These are phyloP conservation scores for Trichosurus vulpecula DNA, from an alignment of 2,797 vertebrate species.

Conservation along the genomic window DNA sequence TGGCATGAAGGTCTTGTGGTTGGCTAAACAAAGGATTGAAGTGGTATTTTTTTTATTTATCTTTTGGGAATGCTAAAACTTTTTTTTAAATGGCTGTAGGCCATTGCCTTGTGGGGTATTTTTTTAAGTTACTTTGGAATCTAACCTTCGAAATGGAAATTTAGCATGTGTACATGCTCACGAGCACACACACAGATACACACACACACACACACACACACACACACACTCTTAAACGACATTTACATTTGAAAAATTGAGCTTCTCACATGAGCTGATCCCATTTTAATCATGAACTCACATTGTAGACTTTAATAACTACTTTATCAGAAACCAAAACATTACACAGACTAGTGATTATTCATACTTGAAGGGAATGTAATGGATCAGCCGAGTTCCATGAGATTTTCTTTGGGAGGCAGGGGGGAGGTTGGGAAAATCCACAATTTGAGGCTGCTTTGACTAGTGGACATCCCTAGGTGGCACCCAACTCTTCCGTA, in stretches of 20 bases:
- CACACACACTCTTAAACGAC: not conserved
- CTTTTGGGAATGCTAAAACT: not conserved
- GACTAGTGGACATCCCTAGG: not conserved
- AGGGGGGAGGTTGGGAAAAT: not conserved
- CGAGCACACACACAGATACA: not conserved
- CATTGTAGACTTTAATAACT: not conserved
- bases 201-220: no score
- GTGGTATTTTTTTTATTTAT: constrained; percentile 16
- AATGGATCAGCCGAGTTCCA: not conserved
- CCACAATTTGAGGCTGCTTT: not conserved
- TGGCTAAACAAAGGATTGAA: not conserved
- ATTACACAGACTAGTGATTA: not conserved
- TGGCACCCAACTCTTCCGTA: not conserved
- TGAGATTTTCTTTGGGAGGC: not conserved
- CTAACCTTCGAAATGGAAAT: constrained; percentile 18
- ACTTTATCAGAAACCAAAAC: not conserved
- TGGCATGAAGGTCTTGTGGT: not conserved
- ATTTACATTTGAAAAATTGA: not conserved
- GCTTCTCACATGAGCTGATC: not conserved
- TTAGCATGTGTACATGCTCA: not conserved
- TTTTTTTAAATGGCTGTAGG: not conserved
- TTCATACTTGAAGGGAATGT: not conserved
- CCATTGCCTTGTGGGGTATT: not conserved
- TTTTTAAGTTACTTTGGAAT: not conserved
- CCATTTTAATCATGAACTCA: not conserved